These are phyloP conservation scores for Raja brachyura DNA, from an alignment of 2,113 vertebrate species.

Conservation along the genomic window DNA sequence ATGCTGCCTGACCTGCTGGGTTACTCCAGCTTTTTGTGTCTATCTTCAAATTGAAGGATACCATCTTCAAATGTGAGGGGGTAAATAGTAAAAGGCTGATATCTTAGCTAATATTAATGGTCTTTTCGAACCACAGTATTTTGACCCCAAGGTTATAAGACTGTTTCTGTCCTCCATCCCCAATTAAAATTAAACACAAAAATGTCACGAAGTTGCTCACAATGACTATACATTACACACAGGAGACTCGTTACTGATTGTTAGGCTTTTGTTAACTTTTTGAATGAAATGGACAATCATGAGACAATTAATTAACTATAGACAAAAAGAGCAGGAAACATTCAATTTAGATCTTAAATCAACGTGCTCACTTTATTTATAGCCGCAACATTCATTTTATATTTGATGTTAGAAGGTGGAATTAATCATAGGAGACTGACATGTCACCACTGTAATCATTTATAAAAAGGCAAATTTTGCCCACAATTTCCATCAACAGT, in stretches of 20 bases:
- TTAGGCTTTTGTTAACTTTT: slow-evolving; percentile 8
- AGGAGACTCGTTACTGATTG: not conserved
- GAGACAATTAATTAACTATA: not conserved
- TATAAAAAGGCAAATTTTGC: not conserved
- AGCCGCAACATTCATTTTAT: not conserved
- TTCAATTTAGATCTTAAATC: slow-evolving; percentile 3
- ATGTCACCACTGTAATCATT: not conserved
- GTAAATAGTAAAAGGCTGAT: not conserved
- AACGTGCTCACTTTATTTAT: not conserved
- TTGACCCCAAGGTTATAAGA: not conserved
- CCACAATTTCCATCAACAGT: not conserved
- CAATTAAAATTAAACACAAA: slow-evolving; percentile 16
- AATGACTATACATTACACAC: not conserved
- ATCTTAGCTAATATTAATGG: not conserved
- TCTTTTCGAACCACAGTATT: not conserved
- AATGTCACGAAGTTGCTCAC: not conserved
- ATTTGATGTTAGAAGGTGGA: not conserved
- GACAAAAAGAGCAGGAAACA: slow-evolving; percentile 1
- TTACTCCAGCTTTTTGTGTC: too few species aligned
- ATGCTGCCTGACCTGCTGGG: too few species aligned
- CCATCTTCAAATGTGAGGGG: not conserved
- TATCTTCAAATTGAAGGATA: too few species aligned
- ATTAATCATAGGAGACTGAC: not conserved
- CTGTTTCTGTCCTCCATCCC: not conserved
- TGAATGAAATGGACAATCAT: slow-evolving; percentile 4